Conservation (phyloP, 2,888 invertebrate species). For the Eupithecia vulgata region DNA sequence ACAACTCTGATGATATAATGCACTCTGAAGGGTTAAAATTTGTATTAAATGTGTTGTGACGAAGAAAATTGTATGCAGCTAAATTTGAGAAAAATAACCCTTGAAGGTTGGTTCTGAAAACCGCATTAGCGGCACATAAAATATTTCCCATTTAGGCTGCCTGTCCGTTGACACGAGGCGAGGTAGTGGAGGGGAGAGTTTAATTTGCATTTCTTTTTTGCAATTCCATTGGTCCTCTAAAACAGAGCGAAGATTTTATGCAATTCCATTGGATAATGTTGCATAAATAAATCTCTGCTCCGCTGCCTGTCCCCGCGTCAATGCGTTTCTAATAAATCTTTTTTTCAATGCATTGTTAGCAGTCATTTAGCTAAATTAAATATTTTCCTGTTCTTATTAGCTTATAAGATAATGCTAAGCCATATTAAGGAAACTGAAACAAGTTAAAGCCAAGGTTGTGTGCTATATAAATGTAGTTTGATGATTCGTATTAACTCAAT, state of each 20-base stretch:
- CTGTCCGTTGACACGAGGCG: too few species aligned
- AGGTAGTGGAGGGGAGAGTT: too few species aligned
- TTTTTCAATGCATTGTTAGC: constrained; percentile 32
- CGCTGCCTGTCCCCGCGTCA: too few species aligned
- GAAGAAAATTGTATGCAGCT: constrained; percentile 39
- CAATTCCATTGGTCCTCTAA: too few species aligned
- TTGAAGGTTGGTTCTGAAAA: not conserved
- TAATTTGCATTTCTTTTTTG: too few species aligned
- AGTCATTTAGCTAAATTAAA: constrained; percentile 8
- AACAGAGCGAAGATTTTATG: too few species aligned
- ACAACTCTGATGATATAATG: constrained; percentile 44
- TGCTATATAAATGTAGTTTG: constrained; percentile 58
- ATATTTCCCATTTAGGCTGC: not conserved
- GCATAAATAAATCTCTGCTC: too few species aligned
- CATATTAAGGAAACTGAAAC: constrained; percentile 65
- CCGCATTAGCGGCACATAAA: not conserved
- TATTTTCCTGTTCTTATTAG: constrained; percentile 56
- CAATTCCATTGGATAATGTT: too few species aligned
- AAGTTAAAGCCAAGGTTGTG: constrained; percentile 77
- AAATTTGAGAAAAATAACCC: constrained; percentile 37
- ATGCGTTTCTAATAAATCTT: not conserved
- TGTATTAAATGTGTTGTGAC: constrained; percentile 31
- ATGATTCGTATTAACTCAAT: constrained; percentile 29
- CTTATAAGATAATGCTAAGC: constrained; percentile 67
- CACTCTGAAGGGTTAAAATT: constrained; percentile 4